These are phyloP conservation scores for Hippocampus barbouri DNA, from an alignment of 2,113 vertebrate species.

Conservation along the genomic window DNA sequence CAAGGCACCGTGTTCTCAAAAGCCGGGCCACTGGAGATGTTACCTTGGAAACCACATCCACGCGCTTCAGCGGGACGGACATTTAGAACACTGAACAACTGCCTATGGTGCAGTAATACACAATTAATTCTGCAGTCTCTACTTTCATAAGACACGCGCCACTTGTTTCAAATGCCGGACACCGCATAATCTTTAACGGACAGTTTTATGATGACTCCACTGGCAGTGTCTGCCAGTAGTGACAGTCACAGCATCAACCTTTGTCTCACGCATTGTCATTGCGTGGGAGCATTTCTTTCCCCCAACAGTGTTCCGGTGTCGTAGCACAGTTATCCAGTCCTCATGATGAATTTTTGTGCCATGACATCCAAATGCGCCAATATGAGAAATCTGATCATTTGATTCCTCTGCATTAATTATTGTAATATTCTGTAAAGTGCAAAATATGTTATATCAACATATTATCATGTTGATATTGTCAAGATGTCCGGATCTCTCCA, in stretches of 20 bases:
- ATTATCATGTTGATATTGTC: background rate
- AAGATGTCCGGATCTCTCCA: too few relatives aligned
- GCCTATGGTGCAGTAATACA: conserved; percentile 5
- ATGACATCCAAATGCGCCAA: background rate
- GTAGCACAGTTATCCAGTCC: conserved; percentile 23
- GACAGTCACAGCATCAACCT: conserved; percentile 39
- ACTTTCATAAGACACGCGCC: background rate
- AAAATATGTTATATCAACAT: background rate
- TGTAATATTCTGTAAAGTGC: background rate
- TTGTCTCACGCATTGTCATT: conserved; percentile 57
- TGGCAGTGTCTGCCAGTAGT: conserved; percentile 18
- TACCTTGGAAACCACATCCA: conserved; percentile 72
- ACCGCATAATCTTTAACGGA: conserved; percentile 19
- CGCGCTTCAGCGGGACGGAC: conserved; percentile 48
- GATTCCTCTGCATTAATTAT: background rate
- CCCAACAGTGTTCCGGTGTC: conserved; percentile 28
- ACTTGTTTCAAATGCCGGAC: background rate
- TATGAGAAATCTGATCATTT: background rate
- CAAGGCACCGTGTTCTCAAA: conserved; percentile 62
- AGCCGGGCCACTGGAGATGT: conserved; percentile 68
- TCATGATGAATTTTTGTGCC: too few relatives aligned
- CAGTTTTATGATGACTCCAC: conserved; percentile 36
- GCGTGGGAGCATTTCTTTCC: conserved; percentile 33
- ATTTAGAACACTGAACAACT: conserved; percentile 48
- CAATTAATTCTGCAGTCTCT: background rate